Evolutionary conservation across 2,113 vertebrate genomes (phyloP), one percentile per base, ranked within the genome.

Genomic region (Oreocharis arfaki): DNA sequence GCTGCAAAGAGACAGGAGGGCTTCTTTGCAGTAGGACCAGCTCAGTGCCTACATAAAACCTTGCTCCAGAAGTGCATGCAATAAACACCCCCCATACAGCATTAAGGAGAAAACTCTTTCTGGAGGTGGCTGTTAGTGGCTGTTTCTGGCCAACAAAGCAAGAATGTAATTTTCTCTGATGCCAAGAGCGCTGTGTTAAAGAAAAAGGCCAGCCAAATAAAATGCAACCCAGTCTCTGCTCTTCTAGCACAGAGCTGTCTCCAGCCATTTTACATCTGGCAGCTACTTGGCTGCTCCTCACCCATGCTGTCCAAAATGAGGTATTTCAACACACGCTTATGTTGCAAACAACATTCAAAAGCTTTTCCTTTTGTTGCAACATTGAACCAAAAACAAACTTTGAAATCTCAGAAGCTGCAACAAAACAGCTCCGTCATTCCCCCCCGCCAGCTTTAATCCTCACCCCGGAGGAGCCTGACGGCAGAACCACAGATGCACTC

Each of bases 331-430:
- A 93, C 88, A 71, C 6, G 32, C 76, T 86, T 35, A 33, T 64
- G 79, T 87, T 71, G 80, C 88, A 90, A 94, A 89, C 77, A 94
- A 75, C 79, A 89, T 75, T 74, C 56, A 93, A 93, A 89, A 94
- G 73, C 73, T 92, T 90, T 69, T 95, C 76, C 60, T 94, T 85
- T 95, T 81, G 78, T 95, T 96, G 83, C 93, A 78, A 94, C 88
- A 81, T 0, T 24, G 76, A 96, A 94, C 41, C 73, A 94, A 92
- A 92, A 96, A 81, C 92, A 95, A 96, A 96, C 83, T 95, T 87
- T 70, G 85, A 84, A 84, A 93, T 75, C 69, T 81, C 92, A 82
- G 88, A 75, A 91, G 74, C 87, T 79, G 84, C 81, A 82, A 73
- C 69, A 79, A 82, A 94, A 44, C 87, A 96, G 65, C 77, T 85